phyloP scores from a whole-genome alignment of 2,113 vertebrate species.

The Falco punctatus region DNA sequence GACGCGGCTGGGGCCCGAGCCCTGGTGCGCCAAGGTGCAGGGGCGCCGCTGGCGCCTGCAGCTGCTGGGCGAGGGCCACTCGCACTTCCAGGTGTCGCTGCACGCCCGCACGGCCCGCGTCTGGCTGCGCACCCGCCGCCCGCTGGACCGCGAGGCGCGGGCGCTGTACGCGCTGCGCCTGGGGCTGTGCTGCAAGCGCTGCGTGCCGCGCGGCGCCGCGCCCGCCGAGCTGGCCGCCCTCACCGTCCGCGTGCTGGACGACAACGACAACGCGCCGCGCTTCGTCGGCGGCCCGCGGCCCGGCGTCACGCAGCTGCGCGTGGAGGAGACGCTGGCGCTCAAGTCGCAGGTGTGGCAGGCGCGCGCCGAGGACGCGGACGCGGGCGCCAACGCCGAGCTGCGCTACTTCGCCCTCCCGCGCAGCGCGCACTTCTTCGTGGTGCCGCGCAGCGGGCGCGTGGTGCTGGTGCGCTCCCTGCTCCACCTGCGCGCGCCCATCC shows the following conservation, averaged over 20 bases:
- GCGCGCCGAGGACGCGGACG: constrained; percentile 81
- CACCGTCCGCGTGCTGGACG: constrained; percentile 85
- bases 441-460: constrained; percentile 87
- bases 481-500: constrained; percentile 75
- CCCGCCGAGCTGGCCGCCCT: constrained; percentile 76
- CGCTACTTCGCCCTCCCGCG: constrained; percentile 82
- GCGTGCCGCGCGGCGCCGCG: constrained; percentile 38
- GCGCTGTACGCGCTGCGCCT: constrained; percentile 78
- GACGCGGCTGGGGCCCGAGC: constrained; percentile 76
- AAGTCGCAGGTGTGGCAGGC: constrained; percentile 78
- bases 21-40: constrained; percentile 73
- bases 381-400: constrained; percentile 85
- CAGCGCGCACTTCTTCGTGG: constrained; percentile 86
- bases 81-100: constrained; percentile 80
- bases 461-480: constrained; percentile 88
- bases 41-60: constrained; percentile 74
- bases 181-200: constrained; percentile 77
- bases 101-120: constrained; percentile 83
- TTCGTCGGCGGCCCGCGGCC: constrained; percentile 52
- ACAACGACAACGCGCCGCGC: constrained; percentile 86
- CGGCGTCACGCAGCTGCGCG: constrained; percentile 69
- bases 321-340: constrained; percentile 86
- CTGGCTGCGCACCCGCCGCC: constrained; percentile 77
- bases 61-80: constrained; percentile 81
- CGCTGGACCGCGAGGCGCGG: constrained; percentile 84